phyloP scores from a whole-genome alignment of 1,140 invertebrate genomes.

The Fopius arisanus region DNA sequence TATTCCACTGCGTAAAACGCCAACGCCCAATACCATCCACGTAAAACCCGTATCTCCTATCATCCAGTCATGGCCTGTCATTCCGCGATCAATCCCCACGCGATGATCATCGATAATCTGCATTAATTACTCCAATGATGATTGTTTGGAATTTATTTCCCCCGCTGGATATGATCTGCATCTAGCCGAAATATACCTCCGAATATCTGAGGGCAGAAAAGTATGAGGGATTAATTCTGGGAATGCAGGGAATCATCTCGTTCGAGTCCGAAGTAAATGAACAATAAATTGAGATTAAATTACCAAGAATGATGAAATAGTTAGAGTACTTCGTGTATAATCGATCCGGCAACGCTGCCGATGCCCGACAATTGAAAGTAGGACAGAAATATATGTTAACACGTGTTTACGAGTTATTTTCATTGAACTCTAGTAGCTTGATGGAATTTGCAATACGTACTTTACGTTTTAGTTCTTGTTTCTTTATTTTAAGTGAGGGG shows the following conservation, averaged over 20 bases:
- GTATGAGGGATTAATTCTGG: no score
- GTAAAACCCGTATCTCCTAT: not conserved
- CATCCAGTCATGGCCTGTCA: not conserved
- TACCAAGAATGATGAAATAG: not conserved
- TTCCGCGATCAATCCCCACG: not conserved
- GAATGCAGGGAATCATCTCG: no score
- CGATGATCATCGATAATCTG: not conserved
- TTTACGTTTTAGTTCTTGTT: not conserved
- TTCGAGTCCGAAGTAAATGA: no score
- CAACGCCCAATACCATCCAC: constrained; percentile 19
- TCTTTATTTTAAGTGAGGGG: not conserved
- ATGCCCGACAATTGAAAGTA: constrained; percentile 1
- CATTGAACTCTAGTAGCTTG: not conserved
- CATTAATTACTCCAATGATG: not conserved
- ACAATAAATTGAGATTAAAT: not conserved
- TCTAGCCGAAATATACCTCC: no score
- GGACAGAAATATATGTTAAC: not conserved
- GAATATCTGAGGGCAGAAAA: no score
- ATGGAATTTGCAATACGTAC: not conserved
- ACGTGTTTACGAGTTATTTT: not conserved
- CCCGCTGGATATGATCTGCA: no score
- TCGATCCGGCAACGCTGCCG: not conserved
- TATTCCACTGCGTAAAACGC: not conserved
- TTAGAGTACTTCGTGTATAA: not conserved
- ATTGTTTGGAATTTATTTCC: not conserved